Conservation (phyloP, 2,797 vertebrate genomes). For the Naso thynnoides region DNA sequence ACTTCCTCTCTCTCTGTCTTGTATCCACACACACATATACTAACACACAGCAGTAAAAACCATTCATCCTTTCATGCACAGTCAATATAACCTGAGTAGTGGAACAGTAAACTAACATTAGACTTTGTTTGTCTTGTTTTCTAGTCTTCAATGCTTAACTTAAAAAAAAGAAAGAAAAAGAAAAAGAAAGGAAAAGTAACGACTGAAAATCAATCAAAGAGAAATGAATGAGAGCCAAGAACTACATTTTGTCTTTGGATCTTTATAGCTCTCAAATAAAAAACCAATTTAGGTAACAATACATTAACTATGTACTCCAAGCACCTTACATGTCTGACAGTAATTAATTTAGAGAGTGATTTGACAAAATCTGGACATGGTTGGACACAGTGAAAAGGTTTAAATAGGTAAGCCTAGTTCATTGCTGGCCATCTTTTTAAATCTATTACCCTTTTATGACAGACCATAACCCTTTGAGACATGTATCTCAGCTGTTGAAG, state of each 20-base stretch:
- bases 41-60: slow-evolving; percentile 26
- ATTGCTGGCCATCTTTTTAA: too few species aligned
- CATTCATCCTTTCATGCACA: slow-evolving; percentile 21
- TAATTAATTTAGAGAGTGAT: slow-evolving; percentile 2
- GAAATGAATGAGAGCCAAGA: neutral
- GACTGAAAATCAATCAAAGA: neutral
- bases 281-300: neutral
- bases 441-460: neutral
- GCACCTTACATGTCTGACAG: neutral
- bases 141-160: neutral
- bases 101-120: neutral
- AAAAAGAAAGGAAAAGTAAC: neutral
- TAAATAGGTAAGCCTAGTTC: too few species aligned
- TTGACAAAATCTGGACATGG: neutral
- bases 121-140: neutral
- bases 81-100: neutral
- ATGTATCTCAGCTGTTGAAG: neutral
- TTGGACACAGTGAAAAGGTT: neutral
- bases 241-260: neutral
- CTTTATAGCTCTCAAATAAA: neutral
- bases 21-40: slow-evolving; percentile 34
- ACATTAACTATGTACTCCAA: neutral
- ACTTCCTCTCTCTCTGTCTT: slow-evolving; percentile 47
- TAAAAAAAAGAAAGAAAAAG: too few species aligned
- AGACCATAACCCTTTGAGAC: neutral